phyloP scores from a whole-genome alignment of 2,113 vertebrate species.

The Calyptomena viridis region DNA sequence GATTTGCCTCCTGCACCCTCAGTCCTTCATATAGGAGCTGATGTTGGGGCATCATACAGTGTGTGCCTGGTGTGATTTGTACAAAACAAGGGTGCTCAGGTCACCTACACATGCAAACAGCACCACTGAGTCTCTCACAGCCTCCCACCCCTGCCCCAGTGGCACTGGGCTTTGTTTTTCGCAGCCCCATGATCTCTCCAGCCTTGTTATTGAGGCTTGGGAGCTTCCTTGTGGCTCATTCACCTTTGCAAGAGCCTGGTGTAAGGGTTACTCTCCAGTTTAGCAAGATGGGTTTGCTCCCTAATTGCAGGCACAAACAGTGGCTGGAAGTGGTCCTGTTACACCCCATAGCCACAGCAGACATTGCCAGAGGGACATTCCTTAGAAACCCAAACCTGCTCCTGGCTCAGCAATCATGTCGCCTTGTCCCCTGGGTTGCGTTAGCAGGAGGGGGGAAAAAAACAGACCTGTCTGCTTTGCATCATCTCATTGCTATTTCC shows the following conservation, averaged over 20 bases:
- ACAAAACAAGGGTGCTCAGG: background rate
- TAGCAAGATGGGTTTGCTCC: background rate
- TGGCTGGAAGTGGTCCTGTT: background rate
- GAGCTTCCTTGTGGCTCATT: background rate
- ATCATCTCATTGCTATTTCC: background rate
- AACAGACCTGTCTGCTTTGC: background rate
- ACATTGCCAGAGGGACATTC: background rate
- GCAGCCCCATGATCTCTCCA: background rate
- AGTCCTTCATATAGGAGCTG: background rate
- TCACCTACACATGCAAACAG: background rate
- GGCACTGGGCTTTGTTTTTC: background rate
- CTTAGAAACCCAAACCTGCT: background rate
- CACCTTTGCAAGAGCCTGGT: background rate
- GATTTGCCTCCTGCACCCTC: background rate
- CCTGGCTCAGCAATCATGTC: background rate
- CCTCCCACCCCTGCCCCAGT: background rate
- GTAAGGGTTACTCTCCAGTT: background rate
- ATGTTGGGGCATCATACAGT: rapidly evolving
- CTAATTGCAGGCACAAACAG: rapidly evolving
- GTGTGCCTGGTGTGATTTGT: rapidly evolving
- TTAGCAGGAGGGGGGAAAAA: background rate
- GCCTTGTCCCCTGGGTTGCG: background rate
- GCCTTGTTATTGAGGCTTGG: background rate
- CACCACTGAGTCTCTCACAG: background rate
- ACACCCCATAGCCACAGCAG: background rate